Conservation (phyloP, 2,888 invertebrate species). For the Dolichopus griseipennis region DNA sequence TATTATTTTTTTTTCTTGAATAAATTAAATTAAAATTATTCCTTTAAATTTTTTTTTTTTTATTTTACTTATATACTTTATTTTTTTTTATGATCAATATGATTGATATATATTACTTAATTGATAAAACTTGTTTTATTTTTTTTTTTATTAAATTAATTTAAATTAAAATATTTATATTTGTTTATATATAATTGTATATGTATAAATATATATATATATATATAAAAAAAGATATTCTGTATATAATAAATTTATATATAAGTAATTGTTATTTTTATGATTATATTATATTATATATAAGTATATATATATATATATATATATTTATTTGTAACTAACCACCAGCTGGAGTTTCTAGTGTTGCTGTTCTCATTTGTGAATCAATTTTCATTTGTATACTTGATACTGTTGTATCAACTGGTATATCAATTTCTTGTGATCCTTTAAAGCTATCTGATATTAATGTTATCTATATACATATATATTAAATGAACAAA, state of each 20-base stretch:
- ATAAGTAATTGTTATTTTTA: not conserved
- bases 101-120: not conserved
- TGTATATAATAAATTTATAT: not conserved
- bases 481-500: constrained; percentile 12
- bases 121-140: not conserved
- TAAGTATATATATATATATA: constrained; percentile 21
- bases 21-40: too few species aligned
- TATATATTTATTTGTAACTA: constrained; percentile 33
- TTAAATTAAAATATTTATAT: not conserved
- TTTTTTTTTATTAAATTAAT: not conserved
- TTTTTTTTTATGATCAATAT: not conserved
- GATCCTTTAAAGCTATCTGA: constrained; percentile 36
- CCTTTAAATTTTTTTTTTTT: too few species aligned
- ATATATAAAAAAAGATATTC: not conserved
- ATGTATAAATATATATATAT: not conserved
- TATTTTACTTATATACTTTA: too few species aligned
- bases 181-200: too few species aligned
- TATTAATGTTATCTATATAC: constrained; percentile 32
- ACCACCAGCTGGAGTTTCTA: constrained; percentile 44
- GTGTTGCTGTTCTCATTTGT: constrained; percentile 35
- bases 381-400: constrained; percentile 41
- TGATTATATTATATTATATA: not conserved
- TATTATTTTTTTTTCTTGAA: too few species aligned
- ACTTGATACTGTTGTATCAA: constrained; percentile 40
- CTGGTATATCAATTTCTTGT: constrained; percentile 38